These are phyloP conservation scores for Manis crassicaudata DNA, from an alignment of 2,797 vertebrate species.

Conservation along the genomic window DNA sequence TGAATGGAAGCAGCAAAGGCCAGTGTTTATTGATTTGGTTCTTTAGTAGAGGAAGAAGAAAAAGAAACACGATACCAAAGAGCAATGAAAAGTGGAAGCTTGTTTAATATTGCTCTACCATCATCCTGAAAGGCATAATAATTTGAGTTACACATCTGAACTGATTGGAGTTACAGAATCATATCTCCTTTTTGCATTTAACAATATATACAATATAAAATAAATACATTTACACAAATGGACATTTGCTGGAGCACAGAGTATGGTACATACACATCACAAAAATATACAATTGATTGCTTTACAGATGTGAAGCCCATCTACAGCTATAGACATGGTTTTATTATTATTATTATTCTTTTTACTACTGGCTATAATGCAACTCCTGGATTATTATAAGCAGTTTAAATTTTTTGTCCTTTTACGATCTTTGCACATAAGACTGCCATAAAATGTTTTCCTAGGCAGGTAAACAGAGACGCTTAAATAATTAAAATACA, in stretches of 20 bases:
- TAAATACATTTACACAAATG: conserved; percentile 99
- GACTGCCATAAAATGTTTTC: conserved; percentile 91
- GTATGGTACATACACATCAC: conserved; percentile 99
- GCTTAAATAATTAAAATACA: conserved; percentile 97
- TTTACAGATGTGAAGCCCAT: conserved; percentile 99
- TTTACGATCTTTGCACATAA: conserved; percentile 91
- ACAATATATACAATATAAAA: conserved; percentile 99
- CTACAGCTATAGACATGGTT: conserved; percentile 99
- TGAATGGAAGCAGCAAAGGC: conserved; percentile 78
- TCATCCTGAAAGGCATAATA: conserved; percentile 99
- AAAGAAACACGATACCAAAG: conserved; percentile 84
- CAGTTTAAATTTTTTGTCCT: conserved; percentile 88
- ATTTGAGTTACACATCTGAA: conserved; percentile 99
- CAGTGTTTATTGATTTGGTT: conserved; percentile 60
- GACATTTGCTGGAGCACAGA: conserved; percentile 99
- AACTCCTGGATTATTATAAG: conserved; percentile 94
- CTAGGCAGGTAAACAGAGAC: conserved; percentile 93
- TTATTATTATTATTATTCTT: conserved; percentile 85
- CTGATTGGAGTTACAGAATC: conserved; percentile 99
- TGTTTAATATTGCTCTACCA: conserved; percentile 99
- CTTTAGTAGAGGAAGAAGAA: conserved; percentile 40
- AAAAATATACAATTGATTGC: conserved; percentile 99
- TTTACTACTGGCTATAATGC: conserved; percentile 95
- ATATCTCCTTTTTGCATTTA: conserved; percentile 99
- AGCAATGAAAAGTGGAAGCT: conserved; percentile 99